Evolutionary conservation across 2,888 invertebrate species (phyloP).

Genomic region (Cheilosia grossa): DNA sequence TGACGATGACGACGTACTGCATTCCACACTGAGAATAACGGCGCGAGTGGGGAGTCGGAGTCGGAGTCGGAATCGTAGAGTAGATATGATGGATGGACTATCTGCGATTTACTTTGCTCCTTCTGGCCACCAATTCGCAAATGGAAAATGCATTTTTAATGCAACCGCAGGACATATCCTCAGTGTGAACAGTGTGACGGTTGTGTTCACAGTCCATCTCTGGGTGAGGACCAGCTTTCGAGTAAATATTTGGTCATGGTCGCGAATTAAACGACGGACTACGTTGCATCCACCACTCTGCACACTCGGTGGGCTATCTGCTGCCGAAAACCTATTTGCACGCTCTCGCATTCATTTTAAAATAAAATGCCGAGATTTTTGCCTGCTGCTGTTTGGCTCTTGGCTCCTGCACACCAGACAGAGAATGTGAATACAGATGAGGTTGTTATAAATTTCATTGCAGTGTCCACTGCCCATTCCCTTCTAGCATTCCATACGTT

Average conservation of each 20-base stretch:
- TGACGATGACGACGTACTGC: constrained; percentile 49
- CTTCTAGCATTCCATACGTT: constrained; percentile 66
- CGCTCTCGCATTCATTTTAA: constrained; percentile 54
- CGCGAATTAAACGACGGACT: constrained; percentile 50
- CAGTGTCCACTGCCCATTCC: constrained; percentile 41
- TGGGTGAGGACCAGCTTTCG: not conserved
- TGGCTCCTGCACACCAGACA: constrained; percentile 3
- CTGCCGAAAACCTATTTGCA: constrained; percentile 32
- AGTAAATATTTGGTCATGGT: constrained; percentile 54
- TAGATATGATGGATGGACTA: constrained; percentile 3
- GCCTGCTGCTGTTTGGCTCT: not conserved
- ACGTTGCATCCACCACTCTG: not conserved
- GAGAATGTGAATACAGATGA: constrained; percentile 62
- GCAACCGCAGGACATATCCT: constrained; percentile 63
- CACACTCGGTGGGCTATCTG: not conserved
- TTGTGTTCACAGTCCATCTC: constrained; percentile 1
- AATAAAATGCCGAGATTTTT: constrained; percentile 70
- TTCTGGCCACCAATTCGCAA: constrained; percentile 59
- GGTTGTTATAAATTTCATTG: constrained; percentile 74
- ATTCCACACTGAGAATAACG: constrained; percentile 20
- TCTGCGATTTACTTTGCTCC: constrained; percentile 22
- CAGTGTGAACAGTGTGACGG: not conserved
- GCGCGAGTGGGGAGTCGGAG: not conserved
- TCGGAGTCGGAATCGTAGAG: no score
- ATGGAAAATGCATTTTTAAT: constrained; percentile 72